Conservation (phyloP, 2,888 invertebrate species). For the Archips xylosteana region DNA sequence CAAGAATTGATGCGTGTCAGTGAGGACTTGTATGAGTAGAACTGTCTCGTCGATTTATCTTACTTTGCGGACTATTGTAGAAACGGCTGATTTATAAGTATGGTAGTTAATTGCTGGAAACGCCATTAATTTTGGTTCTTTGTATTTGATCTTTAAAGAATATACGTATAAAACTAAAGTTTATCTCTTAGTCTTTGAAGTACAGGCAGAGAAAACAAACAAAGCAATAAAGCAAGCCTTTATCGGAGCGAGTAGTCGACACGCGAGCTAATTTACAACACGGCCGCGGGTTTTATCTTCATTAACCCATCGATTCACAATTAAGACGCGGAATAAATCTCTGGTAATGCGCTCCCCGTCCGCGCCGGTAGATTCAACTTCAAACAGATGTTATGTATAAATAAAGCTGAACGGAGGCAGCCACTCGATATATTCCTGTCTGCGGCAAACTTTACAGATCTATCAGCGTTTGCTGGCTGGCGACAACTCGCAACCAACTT, state of each 20-base stretch:
- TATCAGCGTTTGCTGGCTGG: conserved; percentile 70
- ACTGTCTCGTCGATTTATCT: conserved; percentile 81
- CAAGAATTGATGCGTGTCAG: conserved; percentile 68
- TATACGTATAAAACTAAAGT: conserved; percentile 81
- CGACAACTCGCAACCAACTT: conserved; percentile 61
- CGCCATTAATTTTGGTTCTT: conserved; percentile 72
- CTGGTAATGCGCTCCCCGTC: conserved; percentile 83
- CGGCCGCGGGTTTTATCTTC: conserved; percentile 85
- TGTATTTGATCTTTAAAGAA: conserved; percentile 65
- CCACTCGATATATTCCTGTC: conserved; percentile 85
- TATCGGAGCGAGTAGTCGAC: conserved; percentile 84
- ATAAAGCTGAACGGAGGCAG: conserved; percentile 85
- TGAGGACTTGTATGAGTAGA: conserved; percentile 75
- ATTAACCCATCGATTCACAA: conserved; percentile 86
- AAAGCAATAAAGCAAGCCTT: conserved; percentile 85
- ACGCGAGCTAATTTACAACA: conserved; percentile 86
- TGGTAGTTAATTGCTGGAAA: conserved; percentile 76
- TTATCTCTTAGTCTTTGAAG: conserved; percentile 84
- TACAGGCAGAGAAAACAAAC: conserved; percentile 84
- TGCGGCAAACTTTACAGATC: conserved; percentile 85
- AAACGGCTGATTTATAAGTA: conserved; percentile 80
- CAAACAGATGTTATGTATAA: conserved; percentile 86
- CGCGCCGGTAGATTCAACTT: conserved; percentile 84
- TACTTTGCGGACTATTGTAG: conserved; percentile 80
- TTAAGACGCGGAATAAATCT: conserved; percentile 86